phyloP scores from a whole-genome alignment of 1,140 invertebrate genomes.

The Bombus superbus region DNA sequence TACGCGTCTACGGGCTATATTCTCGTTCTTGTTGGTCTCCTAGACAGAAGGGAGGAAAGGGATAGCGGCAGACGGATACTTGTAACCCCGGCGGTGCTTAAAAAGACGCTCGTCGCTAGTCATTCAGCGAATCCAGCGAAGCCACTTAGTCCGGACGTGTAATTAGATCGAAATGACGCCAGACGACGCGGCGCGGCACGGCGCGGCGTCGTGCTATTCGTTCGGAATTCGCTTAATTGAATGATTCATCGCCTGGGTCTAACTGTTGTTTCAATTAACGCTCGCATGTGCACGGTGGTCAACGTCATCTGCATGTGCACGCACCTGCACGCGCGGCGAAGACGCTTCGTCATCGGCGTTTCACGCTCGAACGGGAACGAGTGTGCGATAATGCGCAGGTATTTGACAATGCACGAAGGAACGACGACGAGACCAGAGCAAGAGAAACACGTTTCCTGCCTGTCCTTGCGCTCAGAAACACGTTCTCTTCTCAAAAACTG shows the following conservation, averaged over 20 bases:
- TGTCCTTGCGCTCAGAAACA: no score
- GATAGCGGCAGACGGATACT: slow-evolving; percentile 5
- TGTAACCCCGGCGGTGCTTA: slow-evolving; percentile 2
- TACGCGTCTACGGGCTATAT: not conserved
- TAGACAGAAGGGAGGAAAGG: not conserved
- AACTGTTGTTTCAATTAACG: slow-evolving; percentile 53
- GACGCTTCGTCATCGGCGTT: not conserved
- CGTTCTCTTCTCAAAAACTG: no score
- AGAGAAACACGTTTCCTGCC: not conserved
- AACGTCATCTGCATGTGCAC: slow-evolving; percentile 31
- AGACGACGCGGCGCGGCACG: slow-evolving; percentile 46
- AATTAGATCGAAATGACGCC: slow-evolving; percentile 53
- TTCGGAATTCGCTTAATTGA: slow-evolving; percentile 55
- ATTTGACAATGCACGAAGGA: not conserved
- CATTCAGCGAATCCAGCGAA: slow-evolving; percentile 34
- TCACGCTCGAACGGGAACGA: slow-evolving; percentile 31
- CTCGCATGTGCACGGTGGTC: slow-evolving; percentile 5
- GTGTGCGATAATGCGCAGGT: not conserved
- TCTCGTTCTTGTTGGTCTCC: not conserved
- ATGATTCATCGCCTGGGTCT: slow-evolving; percentile 39
- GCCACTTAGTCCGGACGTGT: slow-evolving; percentile 40
- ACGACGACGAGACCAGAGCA: not conserved
- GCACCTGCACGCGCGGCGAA: slow-evolving; percentile 26
- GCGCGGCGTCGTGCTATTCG: slow-evolving; percentile 33
- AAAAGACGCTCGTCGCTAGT: slow-evolving; percentile 32